phyloP scores from a whole-genome alignment of 1,140 invertebrate species.

The Bathynomus jamesi region DNA sequence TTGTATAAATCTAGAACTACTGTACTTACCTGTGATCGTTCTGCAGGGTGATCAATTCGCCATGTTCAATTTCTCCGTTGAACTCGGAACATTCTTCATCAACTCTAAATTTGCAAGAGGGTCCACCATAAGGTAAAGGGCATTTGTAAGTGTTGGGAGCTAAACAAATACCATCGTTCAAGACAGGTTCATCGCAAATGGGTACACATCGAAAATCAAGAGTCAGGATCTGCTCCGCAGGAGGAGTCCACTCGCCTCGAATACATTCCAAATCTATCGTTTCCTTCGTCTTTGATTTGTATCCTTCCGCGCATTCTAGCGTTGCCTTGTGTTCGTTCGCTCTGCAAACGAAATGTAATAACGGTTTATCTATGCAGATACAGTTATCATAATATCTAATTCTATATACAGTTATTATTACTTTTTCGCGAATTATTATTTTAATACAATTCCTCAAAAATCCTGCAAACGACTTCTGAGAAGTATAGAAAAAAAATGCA shows the following conservation, averaged over 20 bases:
- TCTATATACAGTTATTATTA: too few relatives aligned
- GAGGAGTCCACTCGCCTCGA: not conserved
- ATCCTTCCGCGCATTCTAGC: not conserved
- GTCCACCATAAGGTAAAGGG: constrained; percentile 1
- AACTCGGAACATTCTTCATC: not conserved
- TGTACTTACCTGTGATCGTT: too few relatives aligned
- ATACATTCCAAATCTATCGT: not conserved
- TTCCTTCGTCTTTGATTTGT: not conserved
- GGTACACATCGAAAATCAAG: constrained; percentile 5
- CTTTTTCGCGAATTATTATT: too few relatives aligned
- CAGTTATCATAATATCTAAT: too few relatives aligned
- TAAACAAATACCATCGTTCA: constrained; percentile 10
- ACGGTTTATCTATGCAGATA: too few relatives aligned
- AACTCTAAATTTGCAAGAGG: not conserved
- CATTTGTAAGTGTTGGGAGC: constrained; percentile 6
- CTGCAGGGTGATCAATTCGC: too few relatives aligned
- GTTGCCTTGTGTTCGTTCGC: not conserved
- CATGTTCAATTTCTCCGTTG: not conserved
- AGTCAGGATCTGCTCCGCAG: not conserved
- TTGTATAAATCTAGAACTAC: too few relatives aligned
- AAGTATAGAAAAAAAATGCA: too few relatives aligned
- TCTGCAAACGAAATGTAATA: too few relatives aligned
- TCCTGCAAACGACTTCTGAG: too few relatives aligned
- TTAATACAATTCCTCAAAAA: too few relatives aligned
- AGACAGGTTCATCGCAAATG: not conserved